Conservation (phyloP, 2,888 invertebrate species). For the Idaea aversata region DNA sequence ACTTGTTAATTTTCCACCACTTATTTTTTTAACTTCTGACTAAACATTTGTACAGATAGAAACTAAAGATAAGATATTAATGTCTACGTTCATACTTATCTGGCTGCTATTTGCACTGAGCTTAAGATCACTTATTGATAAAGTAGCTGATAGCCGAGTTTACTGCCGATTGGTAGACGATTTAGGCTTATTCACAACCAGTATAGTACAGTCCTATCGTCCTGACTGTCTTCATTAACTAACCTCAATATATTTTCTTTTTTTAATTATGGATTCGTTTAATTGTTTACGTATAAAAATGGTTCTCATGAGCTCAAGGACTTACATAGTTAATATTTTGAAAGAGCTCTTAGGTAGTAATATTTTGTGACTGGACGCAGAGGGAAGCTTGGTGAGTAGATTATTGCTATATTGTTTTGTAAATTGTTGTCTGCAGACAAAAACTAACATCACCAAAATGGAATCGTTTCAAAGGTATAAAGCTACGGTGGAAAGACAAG, state of each 20-base stretch:
- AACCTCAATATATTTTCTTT: conserved; percentile 35
- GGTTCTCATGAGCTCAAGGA: conserved; percentile 56
- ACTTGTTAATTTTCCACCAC: conserved; percentile 12
- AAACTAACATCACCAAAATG: conserved; percentile 99
- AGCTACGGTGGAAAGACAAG: conserved; percentile 98
- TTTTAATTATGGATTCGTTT: conserved; percentile 59
- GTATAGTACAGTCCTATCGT: conserved; percentile 56
- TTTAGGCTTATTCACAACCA: conserved; percentile 41
- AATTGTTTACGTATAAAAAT: conserved; percentile 60
- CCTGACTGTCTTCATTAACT: conserved; percentile 48
- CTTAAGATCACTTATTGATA: conserved; percentile 74
- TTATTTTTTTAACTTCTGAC: conserved; percentile 24
- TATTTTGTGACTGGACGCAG: conserved; percentile 59
- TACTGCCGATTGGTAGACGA: conserved; percentile 53
- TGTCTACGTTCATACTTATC: conserved; percentile 65
- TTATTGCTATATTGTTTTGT: conserved; percentile 30
- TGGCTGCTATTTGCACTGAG: conserved; percentile 69
- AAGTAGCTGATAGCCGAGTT: conserved; percentile 57
- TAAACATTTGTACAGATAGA: conserved; percentile 50
- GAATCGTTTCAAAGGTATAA: conserved; percentile 99
- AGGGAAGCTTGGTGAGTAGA: conserved; percentile 60
- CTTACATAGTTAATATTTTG: conserved; percentile 56
- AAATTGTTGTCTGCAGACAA: conserved; percentile 86
- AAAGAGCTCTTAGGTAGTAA: conserved; percentile 49
- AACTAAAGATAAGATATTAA: conserved; percentile 62